Evolutionary conservation across 2,888 invertebrate species (phyloP).

Genomic region (Choreutis nemorana): DNA sequence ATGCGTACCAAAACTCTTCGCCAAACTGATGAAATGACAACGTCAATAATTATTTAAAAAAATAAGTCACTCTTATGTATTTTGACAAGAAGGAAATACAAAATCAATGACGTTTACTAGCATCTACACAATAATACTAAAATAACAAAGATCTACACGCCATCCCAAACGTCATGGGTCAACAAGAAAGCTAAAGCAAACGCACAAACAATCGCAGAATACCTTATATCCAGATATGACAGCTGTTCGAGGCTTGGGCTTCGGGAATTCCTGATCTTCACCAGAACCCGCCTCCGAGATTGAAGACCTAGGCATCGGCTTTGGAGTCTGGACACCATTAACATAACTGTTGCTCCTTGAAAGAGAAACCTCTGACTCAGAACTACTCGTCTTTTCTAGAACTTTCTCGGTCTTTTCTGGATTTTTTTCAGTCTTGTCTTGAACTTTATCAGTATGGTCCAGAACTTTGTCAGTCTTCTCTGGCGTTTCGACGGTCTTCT

Average conservation of each 20-base stretch:
- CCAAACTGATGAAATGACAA: too few species aligned
- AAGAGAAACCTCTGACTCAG: slow-evolving; percentile 36
- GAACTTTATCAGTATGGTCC: neutral
- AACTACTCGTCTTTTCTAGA: slow-evolving; percentile 36
- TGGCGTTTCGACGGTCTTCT: slow-evolving; percentile 17
- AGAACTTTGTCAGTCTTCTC: slow-evolving; percentile 7
- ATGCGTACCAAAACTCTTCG: too few species aligned
- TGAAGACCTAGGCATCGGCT: slow-evolving; percentile 82
- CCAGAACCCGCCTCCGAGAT: slow-evolving; percentile 71
- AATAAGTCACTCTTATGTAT: slow-evolving; percentile 2
- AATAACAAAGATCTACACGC: slow-evolving; percentile 9
- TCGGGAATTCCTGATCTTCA: slow-evolving; percentile 50
- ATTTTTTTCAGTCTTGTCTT: slow-evolving; percentile 11
- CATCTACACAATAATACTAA: too few species aligned
- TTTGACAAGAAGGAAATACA: slow-evolving; percentile 8
- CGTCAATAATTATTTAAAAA: slow-evolving; percentile 6
- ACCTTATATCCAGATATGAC: slow-evolving; percentile 84
- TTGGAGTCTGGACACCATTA: slow-evolving; percentile 69
- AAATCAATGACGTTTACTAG: too few species aligned
- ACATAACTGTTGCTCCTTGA: slow-evolving; percentile 49
- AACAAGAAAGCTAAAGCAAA: slow-evolving; percentile 4
- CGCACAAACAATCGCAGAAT: slow-evolving; percentile 13
- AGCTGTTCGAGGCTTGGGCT: slow-evolving; percentile 66
- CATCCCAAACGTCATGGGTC: slow-evolving; percentile 9
- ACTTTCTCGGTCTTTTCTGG: slow-evolving; percentile 14